phyloP scores from a whole-genome alignment of 1,140 invertebrate genomes.

The Drosophila nigrodunni region DNA sequence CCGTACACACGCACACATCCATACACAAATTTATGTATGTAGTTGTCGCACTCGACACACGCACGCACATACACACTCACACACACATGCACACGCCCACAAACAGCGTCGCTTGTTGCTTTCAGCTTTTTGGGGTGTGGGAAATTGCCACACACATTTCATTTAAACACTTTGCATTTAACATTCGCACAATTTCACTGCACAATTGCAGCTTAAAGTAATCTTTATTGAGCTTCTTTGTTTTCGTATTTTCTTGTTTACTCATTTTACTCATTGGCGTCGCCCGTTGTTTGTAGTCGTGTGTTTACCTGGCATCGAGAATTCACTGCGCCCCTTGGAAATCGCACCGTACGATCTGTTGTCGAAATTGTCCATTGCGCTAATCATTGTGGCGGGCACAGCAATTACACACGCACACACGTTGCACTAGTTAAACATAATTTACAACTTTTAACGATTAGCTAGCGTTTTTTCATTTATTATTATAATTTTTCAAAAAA shows the following conservation, averaged over 20 bases:
- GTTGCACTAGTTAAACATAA: constrained; percentile 60
- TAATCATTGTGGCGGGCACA: constrained; percentile 73
- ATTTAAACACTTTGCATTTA: constrained; percentile 16
- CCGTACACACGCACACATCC: constrained; percentile 16
- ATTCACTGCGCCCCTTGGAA: constrained; percentile 81
- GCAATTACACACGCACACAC: constrained; percentile 46
- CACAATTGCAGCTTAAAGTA: constrained; percentile 56
- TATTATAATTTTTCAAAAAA: constrained; percentile 52
- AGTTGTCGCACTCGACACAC: constrained; percentile 18
- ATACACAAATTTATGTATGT: no score
- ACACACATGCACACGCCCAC: constrained; percentile 32
- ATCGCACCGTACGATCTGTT: constrained; percentile 82
- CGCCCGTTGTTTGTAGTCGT: constrained; percentile 9
- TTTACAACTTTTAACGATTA: constrained; percentile 35
- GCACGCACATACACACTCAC: constrained; percentile 21
- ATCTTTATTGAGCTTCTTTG: constrained; percentile 50
- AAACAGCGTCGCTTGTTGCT: constrained; percentile 68
- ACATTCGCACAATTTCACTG: constrained; percentile 48
- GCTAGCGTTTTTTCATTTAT: constrained; percentile 70
- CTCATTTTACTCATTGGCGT: constrained; percentile 29
- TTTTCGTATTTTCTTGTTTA: constrained; percentile 51
- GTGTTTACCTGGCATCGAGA: constrained; percentile 82
- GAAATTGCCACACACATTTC: constrained; percentile 6
- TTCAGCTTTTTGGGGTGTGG: constrained; percentile 34
- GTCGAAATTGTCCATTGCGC: constrained; percentile 82